Percentiles rank a stretch among this genome's conserved stretches.
Evolutionary conservation across 2,113 vertebrate species (phyloP).

Genomic region (Atlantisia rogersi): DNA sequence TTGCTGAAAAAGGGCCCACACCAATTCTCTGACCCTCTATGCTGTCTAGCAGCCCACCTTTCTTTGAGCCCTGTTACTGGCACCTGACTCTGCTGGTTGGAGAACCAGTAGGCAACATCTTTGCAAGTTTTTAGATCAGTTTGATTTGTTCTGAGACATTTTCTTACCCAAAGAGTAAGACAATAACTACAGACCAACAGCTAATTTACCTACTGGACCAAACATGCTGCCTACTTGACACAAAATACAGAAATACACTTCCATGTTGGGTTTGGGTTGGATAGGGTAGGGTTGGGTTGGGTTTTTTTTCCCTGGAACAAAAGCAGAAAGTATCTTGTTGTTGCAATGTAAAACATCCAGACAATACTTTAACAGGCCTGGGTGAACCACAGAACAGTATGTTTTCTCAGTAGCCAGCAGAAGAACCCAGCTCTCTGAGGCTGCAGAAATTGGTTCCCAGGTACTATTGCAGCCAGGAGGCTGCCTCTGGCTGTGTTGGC

Average conservation of each 20-base stretch:
- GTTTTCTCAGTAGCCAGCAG: not conserved
- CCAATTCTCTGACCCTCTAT: not conserved
- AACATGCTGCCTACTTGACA: not conserved
- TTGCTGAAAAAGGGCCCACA: not conserved
- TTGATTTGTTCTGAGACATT: not conserved
- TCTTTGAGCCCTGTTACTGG: not conserved
- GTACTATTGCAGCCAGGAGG: not conserved
- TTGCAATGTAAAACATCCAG: not conserved
- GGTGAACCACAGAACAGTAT: not conserved
- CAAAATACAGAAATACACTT: not conserved
- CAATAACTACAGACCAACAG: not conserved
- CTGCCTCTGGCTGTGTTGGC: not conserved
- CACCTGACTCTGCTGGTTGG: not conserved
- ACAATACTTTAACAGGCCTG: not conserved
- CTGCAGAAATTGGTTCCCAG: not conserved
- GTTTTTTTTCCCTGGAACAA: not conserved
- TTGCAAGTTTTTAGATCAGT: not conserved
- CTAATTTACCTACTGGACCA: not conserved
- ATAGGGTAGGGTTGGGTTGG: no score
- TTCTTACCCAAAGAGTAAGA: not conserved
- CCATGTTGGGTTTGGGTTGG: no score
- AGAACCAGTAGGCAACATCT: not conserved
- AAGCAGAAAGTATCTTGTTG: not conserved
- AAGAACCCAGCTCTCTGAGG: not conserved
- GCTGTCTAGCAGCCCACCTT: not conserved